phyloP scores from a whole-genome alignment of 2,888 invertebrate genomes.

The Drosophila phalerata region DNA sequence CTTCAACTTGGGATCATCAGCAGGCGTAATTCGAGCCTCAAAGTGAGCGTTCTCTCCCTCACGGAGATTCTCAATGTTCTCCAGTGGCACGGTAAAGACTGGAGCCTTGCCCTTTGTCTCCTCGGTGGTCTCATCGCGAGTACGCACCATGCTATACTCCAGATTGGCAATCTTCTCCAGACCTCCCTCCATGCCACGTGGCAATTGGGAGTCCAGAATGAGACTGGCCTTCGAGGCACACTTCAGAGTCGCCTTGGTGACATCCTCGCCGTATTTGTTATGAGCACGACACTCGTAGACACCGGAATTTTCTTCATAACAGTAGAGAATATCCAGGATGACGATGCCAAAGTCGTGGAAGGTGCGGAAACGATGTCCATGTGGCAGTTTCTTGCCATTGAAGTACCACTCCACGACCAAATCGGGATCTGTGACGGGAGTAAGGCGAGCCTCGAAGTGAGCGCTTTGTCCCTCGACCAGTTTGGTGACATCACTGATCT shows the following conservation, averaged over 20 bases:
- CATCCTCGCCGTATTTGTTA: conserved; percentile 95
- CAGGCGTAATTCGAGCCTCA: conserved; percentile 94
- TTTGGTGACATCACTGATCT: conserved; percentile 93
- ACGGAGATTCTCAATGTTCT: conserved; percentile 93
- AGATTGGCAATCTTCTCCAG: conserved; percentile 96
- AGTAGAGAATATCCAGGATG: conserved; percentile 97
- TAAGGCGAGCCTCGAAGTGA: conserved; percentile 96
- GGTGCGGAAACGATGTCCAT: conserved; percentile 98
- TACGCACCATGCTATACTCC: conserved; percentile 94
- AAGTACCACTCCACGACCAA: conserved; percentile 98
- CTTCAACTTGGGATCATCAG: conserved; percentile 95
- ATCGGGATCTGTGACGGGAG: conserved; percentile 97
- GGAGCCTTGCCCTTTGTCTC: conserved; percentile 94
- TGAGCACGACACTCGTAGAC: conserved; percentile 96
- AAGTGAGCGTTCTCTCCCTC: conserved; percentile 97
- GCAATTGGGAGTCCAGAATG: conserved; percentile 96
- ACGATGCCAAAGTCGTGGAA: conserved; percentile 99
- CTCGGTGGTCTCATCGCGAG: conserved; percentile 90
- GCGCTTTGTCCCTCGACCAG: conserved; percentile 98
- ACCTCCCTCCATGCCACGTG: conserved; percentile 97
- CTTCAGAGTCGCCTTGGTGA: conserved; percentile 93
- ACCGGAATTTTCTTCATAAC: conserved; percentile 98
- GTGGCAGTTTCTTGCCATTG: conserved; percentile 95
- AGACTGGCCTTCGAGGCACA: conserved; percentile 95
- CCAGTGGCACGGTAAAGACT: conserved; percentile 94